phyloP scores from a whole-genome alignment of 2,797 vertebrate genomes.

The Coccyzus lansbergi region DNA sequence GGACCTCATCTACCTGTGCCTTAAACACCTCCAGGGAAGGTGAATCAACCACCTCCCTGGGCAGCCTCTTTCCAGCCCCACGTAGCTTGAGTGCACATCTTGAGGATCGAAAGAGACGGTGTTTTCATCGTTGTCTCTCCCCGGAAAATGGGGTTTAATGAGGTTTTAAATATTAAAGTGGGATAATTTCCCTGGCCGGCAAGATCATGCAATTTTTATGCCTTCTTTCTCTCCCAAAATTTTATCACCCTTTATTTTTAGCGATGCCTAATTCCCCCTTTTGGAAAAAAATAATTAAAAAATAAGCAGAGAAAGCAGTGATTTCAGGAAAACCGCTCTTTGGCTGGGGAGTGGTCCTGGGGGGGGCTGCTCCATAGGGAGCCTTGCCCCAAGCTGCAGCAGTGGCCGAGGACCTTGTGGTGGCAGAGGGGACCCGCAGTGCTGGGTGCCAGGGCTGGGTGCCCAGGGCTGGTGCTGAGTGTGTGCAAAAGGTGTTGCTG shows the following conservation, averaged over 20 bases:
- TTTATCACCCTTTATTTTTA: conserved; percentile 58
- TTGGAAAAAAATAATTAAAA: too few species aligned
- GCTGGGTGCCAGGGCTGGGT: neutral
- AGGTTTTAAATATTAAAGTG: conserved; percentile 66
- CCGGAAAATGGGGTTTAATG: conserved; percentile 46
- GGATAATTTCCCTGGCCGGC: conserved; percentile 51
- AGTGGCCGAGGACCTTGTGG: neutral
- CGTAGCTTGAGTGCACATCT: neutral
- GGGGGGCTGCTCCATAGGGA: neutral
- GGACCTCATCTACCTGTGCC: too few species aligned
- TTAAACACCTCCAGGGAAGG: too few species aligned
- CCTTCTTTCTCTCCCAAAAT: conserved; percentile 31
- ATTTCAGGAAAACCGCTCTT: neutral
- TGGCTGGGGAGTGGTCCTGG: neutral
- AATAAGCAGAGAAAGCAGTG: neutral
- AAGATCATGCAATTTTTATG: conserved; percentile 48
- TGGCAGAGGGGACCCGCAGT: neutral
- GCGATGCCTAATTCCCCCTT: neutral
- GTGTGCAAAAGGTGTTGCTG: too few species aligned
- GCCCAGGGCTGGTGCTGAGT: neutral
- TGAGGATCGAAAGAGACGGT: neutral
- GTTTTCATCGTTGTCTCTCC: conserved; percentile 26
- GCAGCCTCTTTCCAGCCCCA: too few species aligned
- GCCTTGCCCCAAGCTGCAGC: fast-evolving
- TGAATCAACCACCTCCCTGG: too few species aligned